Evolutionary conservation across 2,888 invertebrate species (phyloP).

Genomic region (Drosophila infuscata): DNA sequence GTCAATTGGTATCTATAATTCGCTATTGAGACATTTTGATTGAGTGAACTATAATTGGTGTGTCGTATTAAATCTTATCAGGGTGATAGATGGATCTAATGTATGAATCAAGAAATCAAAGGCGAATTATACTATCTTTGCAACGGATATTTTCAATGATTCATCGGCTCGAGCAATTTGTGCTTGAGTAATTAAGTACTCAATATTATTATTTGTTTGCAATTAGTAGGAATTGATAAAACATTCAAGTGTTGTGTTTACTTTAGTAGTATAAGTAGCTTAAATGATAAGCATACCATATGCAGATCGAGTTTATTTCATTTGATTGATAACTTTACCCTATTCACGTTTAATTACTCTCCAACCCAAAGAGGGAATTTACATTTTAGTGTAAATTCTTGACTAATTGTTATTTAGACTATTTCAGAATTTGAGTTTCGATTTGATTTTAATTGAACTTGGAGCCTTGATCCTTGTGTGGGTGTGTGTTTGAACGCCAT

Average conservation of each 20-base stretch:
- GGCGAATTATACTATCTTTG: neutral
- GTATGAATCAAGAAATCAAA: conserved; percentile 7
- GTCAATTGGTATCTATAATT: conserved; percentile 21
- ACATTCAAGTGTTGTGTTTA: neutral
- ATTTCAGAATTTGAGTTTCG: neutral
- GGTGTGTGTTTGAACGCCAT: neutral
- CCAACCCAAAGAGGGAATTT: neutral
- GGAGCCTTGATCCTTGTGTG: neutral
- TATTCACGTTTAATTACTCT: neutral
- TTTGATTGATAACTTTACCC: neutral
- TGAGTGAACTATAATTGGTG: conserved; percentile 32
- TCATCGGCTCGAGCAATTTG: neutral
- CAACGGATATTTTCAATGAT: neutral
- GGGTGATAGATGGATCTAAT: neutral
- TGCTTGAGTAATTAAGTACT: neutral
- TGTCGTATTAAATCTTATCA: conserved; percentile 4
- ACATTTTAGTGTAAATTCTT: too few species aligned
- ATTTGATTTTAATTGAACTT: neutral
- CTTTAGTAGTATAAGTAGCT: neutral
- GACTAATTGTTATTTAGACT: neutral
- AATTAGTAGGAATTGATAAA: neutral
- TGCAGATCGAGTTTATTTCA: neutral
- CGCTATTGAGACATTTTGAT: conserved; percentile 15
- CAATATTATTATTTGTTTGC: neutral
- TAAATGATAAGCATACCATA: neutral